These are phyloP conservation scores for Microctonus aethiopoides DNA, from an alignment of 2,888 invertebrate genomes.

Conservation along the genomic window DNA sequence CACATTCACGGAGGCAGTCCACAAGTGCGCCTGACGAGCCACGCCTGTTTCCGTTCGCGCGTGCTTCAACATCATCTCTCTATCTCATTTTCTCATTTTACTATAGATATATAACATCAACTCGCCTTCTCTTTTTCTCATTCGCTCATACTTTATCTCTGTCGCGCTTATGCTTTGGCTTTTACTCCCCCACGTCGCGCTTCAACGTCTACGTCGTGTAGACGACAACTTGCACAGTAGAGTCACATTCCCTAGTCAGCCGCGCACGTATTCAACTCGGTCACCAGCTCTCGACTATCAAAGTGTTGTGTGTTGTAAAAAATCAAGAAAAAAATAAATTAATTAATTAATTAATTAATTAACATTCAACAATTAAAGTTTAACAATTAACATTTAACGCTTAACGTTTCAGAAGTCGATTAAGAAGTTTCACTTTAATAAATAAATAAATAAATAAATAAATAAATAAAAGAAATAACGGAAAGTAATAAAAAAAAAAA, in stretches of 20 bases:
- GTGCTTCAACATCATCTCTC: slow-evolving; percentile 28
- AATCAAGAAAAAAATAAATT: too few relatives aligned
- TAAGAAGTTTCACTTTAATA: too few relatives aligned
- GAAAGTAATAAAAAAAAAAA: too few relatives aligned
- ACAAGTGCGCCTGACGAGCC: slow-evolving; percentile 26
- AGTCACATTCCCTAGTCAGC: slow-evolving; percentile 43
- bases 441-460: too few relatives aligned
- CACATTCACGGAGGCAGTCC: slow-evolving; percentile 19
- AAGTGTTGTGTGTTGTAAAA: slow-evolving; percentile 14
- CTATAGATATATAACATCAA: background rate
- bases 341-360: too few relatives aligned
- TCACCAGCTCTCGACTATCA: slow-evolving; percentile 31
- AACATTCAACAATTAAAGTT: too few relatives aligned
- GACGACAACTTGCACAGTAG: slow-evolving; percentile 26
- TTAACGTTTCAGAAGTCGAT: too few relatives aligned
- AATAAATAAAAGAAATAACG: too few relatives aligned
- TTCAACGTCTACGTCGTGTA: slow-evolving; percentile 37
- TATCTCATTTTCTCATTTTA: slow-evolving; percentile 32
- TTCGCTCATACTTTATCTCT: slow-evolving; percentile 14
- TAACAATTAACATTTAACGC: too few relatives aligned
- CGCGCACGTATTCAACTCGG: slow-evolving; percentile 43
- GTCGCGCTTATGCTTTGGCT: background rate
- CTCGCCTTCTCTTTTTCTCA: slow-evolving; percentile 33
- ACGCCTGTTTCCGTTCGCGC: slow-evolving; percentile 29
- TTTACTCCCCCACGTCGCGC: slow-evolving; percentile 23